Base-by-base conservation (phyloP, 2,797 vertebrate genomes). In the Takifugu rubripes region DNA sequence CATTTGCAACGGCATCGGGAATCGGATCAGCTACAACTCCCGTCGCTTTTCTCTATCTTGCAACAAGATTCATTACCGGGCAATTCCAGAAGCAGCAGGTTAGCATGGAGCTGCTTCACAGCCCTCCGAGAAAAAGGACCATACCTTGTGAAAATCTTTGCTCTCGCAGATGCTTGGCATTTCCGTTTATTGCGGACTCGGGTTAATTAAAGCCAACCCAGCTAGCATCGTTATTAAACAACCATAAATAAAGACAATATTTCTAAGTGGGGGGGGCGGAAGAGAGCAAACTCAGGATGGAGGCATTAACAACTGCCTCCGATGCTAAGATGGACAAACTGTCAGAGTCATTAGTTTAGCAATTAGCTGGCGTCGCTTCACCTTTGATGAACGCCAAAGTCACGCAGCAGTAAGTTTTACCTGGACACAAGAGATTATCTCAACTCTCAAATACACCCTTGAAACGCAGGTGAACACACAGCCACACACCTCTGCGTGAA, bases 131-230 rank as follows among this genome's bases (percentile, higher is more conserved):
- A 72, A 79, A 66, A 68, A 69, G 68, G 76, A 68, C 74, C 73
- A 59, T 26, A 55, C 51, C 78, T 83, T 65, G 64, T 84, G 78
- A 83, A 88, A 10, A 81, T 71, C 66, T 73, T 79, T 74, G 77
- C 54, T 58, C 67, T 31, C 66, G 71, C 71, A 72, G 84, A 82
- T 78, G 60, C 84, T 89, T 90, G 87, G 84, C 86, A 87, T 90
- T 89, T 88, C 78, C 85, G 86, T 87, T 85, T 79, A 85, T 88
- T 52, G 62, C 71, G 65, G 64, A 53, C 61, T 64, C 52, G 78
- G 89, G 86, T 90, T 90, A 90, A 91, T 91, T 90, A 89, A 82
- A 80, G 68, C 72, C 68, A 77, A 82, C 78, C 87, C 78, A 60
- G 78, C 77, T 77, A 66, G 77, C 73, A 69, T 82, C 76, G 82